Percentiles rank a stretch among this genome's conserved stretches.
phyloP scores from a whole-genome alignment of 92 coral and sea anemone genomes.

The Muricea muricata region DNA sequence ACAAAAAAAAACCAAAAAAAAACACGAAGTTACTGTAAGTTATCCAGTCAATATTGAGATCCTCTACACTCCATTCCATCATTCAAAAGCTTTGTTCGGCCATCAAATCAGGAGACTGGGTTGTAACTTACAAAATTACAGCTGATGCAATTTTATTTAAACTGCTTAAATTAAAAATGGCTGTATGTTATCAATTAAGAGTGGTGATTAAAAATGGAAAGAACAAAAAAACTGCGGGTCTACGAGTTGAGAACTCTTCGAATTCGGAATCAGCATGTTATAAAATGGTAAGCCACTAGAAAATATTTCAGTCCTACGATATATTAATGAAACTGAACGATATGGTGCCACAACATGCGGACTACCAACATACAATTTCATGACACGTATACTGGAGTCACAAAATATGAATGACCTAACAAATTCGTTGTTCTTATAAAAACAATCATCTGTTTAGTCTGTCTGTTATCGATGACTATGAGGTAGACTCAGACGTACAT shows the following conservation, averaged over 20 bases:
- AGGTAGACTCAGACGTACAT: no score
- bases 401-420: no score
- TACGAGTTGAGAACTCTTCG: neutral
- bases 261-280: conserved; percentile 10
- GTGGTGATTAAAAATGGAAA: conserved; percentile 4
- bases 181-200: neutral
- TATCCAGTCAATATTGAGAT: neutral
- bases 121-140: neutral
- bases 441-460: no score
- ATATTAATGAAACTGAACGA: conserved; percentile 13
- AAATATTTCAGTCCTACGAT: neutral
- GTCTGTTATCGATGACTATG: no score
- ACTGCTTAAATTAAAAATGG: conserved; percentile 16
- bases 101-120: neutral
- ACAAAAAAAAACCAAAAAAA: no score
- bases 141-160: neutral
- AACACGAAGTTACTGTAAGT: no score
- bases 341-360: conserved; percentile 21
- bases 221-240: conserved; percentile 15
- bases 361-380: no score
- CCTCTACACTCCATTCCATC: neutral
- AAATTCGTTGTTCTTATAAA: no score
- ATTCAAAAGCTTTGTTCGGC: neutral
- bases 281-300: neutral
- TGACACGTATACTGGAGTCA: no score